These are phyloP conservation scores for Cacoxenus indagator DNA, from an alignment of 2,888 invertebrate genomes.

Conservation along the genomic window DNA sequence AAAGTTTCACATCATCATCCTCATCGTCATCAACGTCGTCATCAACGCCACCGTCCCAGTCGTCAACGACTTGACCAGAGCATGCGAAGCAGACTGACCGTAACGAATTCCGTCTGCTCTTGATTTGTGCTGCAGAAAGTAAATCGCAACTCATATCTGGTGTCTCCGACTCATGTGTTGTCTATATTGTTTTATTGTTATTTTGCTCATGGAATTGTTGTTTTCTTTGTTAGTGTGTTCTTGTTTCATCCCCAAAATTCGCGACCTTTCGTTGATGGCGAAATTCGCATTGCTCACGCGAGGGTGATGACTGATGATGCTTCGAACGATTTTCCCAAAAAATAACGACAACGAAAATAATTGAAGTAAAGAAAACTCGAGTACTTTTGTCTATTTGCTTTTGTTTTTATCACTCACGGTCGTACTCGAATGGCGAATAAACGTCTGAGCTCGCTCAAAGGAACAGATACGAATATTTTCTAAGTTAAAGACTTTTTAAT, in stretches of 20 bases:
- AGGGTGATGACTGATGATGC: slow-evolving; percentile 67
- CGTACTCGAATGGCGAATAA: neutral
- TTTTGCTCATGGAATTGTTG: slow-evolving; percentile 6
- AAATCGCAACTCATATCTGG: slow-evolving; percentile 35
- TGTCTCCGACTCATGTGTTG: slow-evolving; percentile 47
- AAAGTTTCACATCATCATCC: slow-evolving; percentile 11
- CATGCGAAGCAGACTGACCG: slow-evolving; percentile 43
- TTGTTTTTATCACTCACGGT: neutral
- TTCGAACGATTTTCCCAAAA: slow-evolving; percentile 22
- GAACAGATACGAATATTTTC: neutral
- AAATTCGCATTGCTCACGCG: slow-evolving; percentile 30
- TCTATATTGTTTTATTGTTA: slow-evolving; percentile 10
- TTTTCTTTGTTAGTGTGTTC: neutral
- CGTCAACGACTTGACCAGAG: neutral
- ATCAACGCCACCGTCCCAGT: neutral
- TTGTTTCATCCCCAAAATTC: slow-evolving; percentile 29
- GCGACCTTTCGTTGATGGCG: slow-evolving; percentile 13
- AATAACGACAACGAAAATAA: neutral
- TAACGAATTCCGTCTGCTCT: slow-evolving; percentile 55
- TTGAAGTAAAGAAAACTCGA: slow-evolving; percentile 5
- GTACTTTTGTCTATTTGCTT: slow-evolving; percentile 7
- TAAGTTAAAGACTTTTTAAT: no score
- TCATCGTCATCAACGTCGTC: neutral
- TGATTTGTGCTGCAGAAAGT: slow-evolving; percentile 43
- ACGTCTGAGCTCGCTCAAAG: neutral